Percentiles rank a stretch among this genome's conserved stretches.
phyloP scores from a whole-genome alignment of 2,113 vertebrate species.

The Microtus pennsylvanicus region DNA sequence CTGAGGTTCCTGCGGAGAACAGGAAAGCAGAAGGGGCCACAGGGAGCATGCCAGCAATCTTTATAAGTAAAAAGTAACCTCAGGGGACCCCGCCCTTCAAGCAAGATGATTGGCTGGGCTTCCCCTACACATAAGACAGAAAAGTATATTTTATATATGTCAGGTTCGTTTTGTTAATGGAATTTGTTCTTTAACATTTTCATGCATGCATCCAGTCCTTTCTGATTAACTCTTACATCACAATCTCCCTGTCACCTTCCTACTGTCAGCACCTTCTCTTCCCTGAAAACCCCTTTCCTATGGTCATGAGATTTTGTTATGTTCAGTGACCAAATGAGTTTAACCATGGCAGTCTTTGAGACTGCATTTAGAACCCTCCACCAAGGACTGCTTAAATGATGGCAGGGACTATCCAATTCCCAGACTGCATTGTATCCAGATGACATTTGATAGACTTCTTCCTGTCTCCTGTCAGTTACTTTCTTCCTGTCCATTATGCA shows the following conservation, averaged over 20 bases:
- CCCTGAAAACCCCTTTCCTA: neutral
- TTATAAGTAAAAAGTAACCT: too few species aligned
- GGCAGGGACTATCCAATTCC: neutral
- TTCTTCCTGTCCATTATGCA: too few species aligned
- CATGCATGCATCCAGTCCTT: too few species aligned
- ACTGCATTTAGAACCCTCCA: neutral
- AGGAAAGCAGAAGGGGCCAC: too few species aligned
- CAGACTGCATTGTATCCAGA: neutral
- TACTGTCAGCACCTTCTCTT: too few species aligned
- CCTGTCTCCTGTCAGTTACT: neutral
- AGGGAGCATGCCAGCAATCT: too few species aligned
- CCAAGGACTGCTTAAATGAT: too few species aligned
- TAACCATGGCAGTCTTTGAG: neutral
- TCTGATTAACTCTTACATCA: neutral
- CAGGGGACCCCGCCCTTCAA: too few species aligned
- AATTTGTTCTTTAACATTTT: neutral
- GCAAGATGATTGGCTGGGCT: too few species aligned
- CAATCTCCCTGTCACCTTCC: neutral
- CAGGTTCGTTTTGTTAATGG: neutral
- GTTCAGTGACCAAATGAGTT: neutral
- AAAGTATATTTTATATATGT: neutral
- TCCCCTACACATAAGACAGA: neutral
- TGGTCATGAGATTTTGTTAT: neutral
- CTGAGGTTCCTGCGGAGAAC: too few species aligned
- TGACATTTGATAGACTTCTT: neutral